Base-by-base conservation (phyloP, 2,113 vertebrate species). In the Periophthalmodon schlosseri region DNA sequence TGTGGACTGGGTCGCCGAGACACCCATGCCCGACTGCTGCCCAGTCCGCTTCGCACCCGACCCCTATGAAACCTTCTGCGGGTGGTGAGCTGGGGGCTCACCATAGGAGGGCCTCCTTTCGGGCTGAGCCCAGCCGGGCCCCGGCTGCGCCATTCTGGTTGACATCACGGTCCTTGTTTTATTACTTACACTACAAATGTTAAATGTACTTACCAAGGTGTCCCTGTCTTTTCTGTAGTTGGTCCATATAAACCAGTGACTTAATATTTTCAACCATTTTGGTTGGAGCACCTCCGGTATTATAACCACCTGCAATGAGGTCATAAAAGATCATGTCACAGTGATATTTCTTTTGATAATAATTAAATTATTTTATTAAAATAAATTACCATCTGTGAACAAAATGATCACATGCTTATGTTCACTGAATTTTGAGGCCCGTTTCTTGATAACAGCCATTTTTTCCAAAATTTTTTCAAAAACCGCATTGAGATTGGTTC, bases 341-440 rank as follows among this genome's bases (percentile, higher is more conserved):
- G 24, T 68, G 2, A 68, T 66, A 28, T 21, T 13, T 15, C 23
- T 61, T 2, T 5, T 52, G 0, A 60, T 60, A 14, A 60, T 15
- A 28, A 28, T 60, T 28, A 28, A 18, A 28, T 58, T 13, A 65
- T 65, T 20, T 18, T 65, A 10, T n/a, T 39, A n/a, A 65, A 64
- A 60, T 28, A 15, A 14, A 54, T 82, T 93, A 94, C 94, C 94
- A n/a, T 95, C 93, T 60, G 92, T 91, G 70, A 95, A 94, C 73
- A 93, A 0, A 21, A 95, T 90, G 33, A 94, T 0, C 24, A 87
- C 88, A 2, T 95, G 92, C 3, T 73, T 86, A 64, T 88, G 88
- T 8, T 91, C 63, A 20, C 75, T 49, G 73, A 94, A 94, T 0
- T 0, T 0, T 0, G 60, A 1, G 0, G 18, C 7, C 64, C 0